Conservation (phyloP, 2,888 invertebrate genomes). For the Cheiracanthium punctorium region DNA sequence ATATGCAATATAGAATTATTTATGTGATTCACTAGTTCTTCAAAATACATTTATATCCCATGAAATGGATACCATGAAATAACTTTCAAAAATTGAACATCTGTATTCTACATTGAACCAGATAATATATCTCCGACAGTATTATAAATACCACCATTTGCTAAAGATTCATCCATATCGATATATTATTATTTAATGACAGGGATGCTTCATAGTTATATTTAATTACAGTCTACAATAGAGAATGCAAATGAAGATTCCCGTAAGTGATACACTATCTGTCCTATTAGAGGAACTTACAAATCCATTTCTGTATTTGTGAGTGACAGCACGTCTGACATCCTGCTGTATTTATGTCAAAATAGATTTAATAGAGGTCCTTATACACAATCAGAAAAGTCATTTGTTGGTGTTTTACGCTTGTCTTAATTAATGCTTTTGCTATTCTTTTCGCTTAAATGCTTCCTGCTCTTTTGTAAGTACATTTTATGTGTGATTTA, state of each 20-base stretch:
- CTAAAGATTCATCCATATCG: neutral
- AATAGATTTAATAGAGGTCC: conserved; percentile 6
- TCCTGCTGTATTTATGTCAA: conserved; percentile 30
- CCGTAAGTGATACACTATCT: conserved; percentile 34
- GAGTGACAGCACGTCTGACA: conserved; percentile 34
- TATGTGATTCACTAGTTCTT: too few species aligned
- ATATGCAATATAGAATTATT: too few species aligned
- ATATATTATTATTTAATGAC: conserved; percentile 16
- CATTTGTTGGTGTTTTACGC: conserved; percentile 19
- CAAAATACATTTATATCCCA: too few species aligned
- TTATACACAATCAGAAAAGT: conserved; percentile 3
- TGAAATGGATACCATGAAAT: too few species aligned
- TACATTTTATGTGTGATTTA: neutral
- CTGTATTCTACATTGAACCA: neutral
- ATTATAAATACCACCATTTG: neutral
- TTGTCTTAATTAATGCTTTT: conserved; percentile 26
- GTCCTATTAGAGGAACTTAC: conserved; percentile 34
- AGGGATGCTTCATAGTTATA: conserved; percentile 5
- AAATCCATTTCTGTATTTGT: conserved; percentile 19
- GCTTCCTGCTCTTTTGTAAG: neutral
- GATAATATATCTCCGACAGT: neutral
- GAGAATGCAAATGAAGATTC: conserved; percentile 15
- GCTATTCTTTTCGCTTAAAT: neutral
- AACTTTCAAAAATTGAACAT: too few species aligned
- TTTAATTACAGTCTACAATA: conserved; percentile 28